phyloP scores from a whole-genome alignment of 2,888 invertebrate genomes.

The Tetropium fuscum region DNA sequence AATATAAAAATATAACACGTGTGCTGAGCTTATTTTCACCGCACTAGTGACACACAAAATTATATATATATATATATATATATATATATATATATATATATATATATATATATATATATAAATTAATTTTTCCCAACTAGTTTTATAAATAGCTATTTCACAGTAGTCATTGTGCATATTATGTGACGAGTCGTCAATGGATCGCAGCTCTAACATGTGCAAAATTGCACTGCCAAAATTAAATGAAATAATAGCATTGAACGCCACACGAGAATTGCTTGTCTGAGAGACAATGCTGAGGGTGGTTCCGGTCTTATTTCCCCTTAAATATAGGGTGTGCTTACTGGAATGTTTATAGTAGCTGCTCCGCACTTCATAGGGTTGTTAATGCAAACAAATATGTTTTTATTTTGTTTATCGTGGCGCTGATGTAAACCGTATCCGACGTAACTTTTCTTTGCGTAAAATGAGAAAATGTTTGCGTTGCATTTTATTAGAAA shows the following conservation, averaged over 20 bases:
- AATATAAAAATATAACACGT: too few relatives aligned
- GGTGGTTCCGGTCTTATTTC: slow-evolving; percentile 2
- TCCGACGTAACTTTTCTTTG: background rate
- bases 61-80: too few relatives aligned
- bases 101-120: too few relatives aligned
- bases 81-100: too few relatives aligned
- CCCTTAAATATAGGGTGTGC: slow-evolving; percentile 21
- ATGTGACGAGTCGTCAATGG: background rate
- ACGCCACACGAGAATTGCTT: background rate
- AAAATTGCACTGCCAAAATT: slow-evolving; percentile 1
- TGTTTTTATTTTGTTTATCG: slow-evolving; percentile 23
- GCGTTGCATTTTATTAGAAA: slow-evolving; percentile 18
- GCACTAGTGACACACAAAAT: too few relatives aligned
- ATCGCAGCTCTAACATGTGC: background rate
- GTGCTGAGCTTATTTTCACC: too few relatives aligned
- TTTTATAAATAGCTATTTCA: too few relatives aligned
- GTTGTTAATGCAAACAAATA: slow-evolving; percentile 22
- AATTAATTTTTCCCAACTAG: too few relatives aligned
- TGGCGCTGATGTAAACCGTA: slow-evolving; percentile 5
- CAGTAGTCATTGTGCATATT: too few relatives aligned
- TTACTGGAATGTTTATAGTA: slow-evolving; percentile 22
- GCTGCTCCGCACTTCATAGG: slow-evolving; percentile 12
- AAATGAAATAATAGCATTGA: slow-evolving; percentile 1
- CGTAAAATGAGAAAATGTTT: slow-evolving; percentile 17
- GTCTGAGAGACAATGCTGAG: slow-evolving; percentile 9